Conservation (phyloP, 2,888 invertebrate genomes). For the Parthenolecanium corni region DNA sequence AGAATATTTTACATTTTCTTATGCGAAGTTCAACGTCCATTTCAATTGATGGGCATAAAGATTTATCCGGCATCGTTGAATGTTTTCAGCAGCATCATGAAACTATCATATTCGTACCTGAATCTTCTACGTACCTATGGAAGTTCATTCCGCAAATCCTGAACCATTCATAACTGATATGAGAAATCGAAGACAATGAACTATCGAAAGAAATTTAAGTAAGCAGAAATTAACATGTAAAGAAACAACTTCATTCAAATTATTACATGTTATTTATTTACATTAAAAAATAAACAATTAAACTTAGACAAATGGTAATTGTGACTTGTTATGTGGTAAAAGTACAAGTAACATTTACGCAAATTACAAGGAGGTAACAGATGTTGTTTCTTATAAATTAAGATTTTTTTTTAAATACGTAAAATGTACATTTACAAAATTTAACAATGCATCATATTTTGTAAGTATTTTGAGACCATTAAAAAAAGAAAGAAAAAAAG, state of each 20-base stretch:
- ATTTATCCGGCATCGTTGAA: conserved; percentile 17
- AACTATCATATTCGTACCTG: conserved; percentile 10
- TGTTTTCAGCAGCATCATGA: conserved; percentile 16
- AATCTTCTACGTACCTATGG: conserved; percentile 14
- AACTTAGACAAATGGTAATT: conserved; percentile 28
- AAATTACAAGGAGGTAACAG: conserved; percentile 28
- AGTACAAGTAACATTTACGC: conserved; percentile 28
- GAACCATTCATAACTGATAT: too few relatives aligned
- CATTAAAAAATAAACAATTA: conserved; percentile 29
- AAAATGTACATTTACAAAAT: conserved; percentile 24
- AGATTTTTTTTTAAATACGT: conserved; percentile 15
- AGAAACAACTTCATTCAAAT: conserved; percentile 4
- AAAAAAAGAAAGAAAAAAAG: conserved; percentile 12
- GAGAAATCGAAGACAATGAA: background rate
- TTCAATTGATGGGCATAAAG: background rate
- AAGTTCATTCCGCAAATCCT: background rate
- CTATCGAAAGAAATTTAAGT: background rate
- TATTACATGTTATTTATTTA: conserved; percentile 29
- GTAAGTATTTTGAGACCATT: conserved; percentile 29
- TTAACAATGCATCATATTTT: conserved; percentile 22
- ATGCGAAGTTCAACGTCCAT: conserved; percentile 8
- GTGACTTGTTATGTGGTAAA: conserved; percentile 29
- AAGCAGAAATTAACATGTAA: background rate
- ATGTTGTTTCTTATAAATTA: conserved; percentile 24
- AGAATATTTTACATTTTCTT: conserved; percentile 11